Evolutionary conservation across 1,140 invertebrate genomes (phyloP), one percentile per base, ranked within the genome.

Genomic region (Mylabris phalerata): DNA sequence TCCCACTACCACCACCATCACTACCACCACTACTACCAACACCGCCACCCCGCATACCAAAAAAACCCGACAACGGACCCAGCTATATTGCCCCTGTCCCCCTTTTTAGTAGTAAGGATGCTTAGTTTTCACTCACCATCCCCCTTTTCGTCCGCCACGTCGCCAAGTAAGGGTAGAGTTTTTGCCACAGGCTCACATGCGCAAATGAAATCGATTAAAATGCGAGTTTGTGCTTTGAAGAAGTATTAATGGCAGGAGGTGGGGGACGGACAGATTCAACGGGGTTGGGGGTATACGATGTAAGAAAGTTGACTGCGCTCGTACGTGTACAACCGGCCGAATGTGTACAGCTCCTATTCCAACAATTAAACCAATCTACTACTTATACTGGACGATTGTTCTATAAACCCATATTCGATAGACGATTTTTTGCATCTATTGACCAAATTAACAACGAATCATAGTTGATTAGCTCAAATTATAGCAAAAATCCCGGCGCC

Each of bases 141-240:
- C 52, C 45, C 45, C 9, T 26, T n/a, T 49, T 48, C 42, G 48
- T 40, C 32, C 48, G 47, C 42, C 59, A 51, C 63, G 61, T 63
- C 63, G 62, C 61, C 60, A 67, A 67, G 61, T 65, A 61, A 67
- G 67, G 66, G 66, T 65, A 67, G 66, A 73, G 71, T 73, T 73
- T 73, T 73, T 73, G 71, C 71, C 68, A 71, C 71, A 67, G 71
- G 61, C 70, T 71, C 71, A 73, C 71, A 73, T 73, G 71, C 71
- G 71, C 71, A 73, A 73, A 73, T 73, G 71, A 71, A 73, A 73
- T 73, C 71, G 71, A 73, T 73, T 73, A 73, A 73, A 73, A 73
- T 73, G 71, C 70, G 71, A 71, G 70, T 71, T 71, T 71, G 70
- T 71, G 68, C 70, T 71, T 70, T 71, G 67, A 73, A 73, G 70